Evolutionary conservation across 2,113 vertebrate species (phyloP), one percentile per base, ranked within the genome.

Genomic region (Labeo catla): DNA sequence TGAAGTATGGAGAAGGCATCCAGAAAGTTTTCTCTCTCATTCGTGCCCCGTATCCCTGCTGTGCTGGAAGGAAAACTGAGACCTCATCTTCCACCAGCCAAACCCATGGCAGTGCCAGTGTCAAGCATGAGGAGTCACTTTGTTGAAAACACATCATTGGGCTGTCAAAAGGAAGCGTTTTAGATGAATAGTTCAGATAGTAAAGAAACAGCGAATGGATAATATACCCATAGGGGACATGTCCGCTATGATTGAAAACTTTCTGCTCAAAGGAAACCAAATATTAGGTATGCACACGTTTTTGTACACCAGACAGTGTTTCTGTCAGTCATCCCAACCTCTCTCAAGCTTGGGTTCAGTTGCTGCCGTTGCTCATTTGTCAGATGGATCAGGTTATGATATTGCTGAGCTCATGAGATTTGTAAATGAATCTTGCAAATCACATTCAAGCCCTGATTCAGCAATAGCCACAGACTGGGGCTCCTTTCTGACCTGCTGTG

Each of bases 371-470:
- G 9, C 50, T 70, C 65, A 81, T 81, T 81, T 81, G 39, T 72
- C 65, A 86, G 21, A 49, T 0, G n/a, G 50, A 68, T 70, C 89
- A 84, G 87, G 82, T 81, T 86, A 63, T 47, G 73, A 84, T 90
- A 90, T 90, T 90, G 90, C 91, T 73, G 90, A 66, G 63, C 86
- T 93, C 88, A 92, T 90, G 91, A 91, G 91, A 92, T 91, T 93
- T 91, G 87, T 91, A 92, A 93, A 93, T 92, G 87, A 92, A 91
- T 92, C 84, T 49, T 76, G 89, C 88, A 93, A 93, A 94, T 93
- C 92, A 92, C 66, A 16, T 74, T 73, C 10, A 59, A 12, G 52
- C 39, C 85, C 91, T 93, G 92, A 93, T 92, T 93, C 93, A 93
- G 92, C 93, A 93, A 89, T 86, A 91, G 90, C 83, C 88, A 90